These are phyloP conservation scores for Oreotrochilus melanogaster DNA, from an alignment of 2,113 vertebrate species.

Conservation along the genomic window DNA sequence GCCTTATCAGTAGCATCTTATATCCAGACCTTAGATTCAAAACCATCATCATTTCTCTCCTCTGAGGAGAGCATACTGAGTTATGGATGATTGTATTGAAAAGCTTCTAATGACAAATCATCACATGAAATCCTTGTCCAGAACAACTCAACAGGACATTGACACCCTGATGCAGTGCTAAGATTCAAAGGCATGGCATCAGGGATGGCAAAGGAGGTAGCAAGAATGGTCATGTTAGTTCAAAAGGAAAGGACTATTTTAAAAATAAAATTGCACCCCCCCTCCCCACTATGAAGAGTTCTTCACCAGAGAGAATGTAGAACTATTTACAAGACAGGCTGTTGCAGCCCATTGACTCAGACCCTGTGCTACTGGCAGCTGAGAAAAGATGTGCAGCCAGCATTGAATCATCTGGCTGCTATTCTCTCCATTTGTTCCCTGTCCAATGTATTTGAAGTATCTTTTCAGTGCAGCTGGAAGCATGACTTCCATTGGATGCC, in stretches of 20 bases:
- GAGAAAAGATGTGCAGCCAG: conserved; percentile 40
- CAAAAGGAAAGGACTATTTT: not conserved
- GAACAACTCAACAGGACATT: not conserved
- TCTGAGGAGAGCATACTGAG: not conserved
- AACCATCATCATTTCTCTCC: not conserved
- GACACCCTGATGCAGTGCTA: not conserved
- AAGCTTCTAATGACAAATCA: not conserved
- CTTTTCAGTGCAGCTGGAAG: conserved; percentile 15
- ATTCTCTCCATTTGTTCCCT: conserved; percentile 9
- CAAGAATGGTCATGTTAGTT: not conserved
- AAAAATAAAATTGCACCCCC: too few relatives aligned
- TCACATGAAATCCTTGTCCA: not conserved
- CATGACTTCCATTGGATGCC: not conserved
- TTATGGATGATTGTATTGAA: not conserved
- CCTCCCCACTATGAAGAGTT: not conserved
- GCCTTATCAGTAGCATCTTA: not conserved
- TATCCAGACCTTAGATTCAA: not conserved
- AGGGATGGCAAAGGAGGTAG: not conserved
- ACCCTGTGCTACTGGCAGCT: conserved; percentile 13
- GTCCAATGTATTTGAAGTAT: conserved; percentile 18
- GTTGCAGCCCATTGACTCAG: conserved; percentile 28
- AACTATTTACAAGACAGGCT: conserved; percentile 42
- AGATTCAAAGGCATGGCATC: not conserved
- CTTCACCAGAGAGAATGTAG: not conserved
- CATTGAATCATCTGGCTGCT: conserved; percentile 46